A percentile compares a stretch with the other conserved stretches of the same genome.
phyloP scores from a whole-genome alignment of 2,797 vertebrate species.

The Neosilurus mollespiculum region DNA sequence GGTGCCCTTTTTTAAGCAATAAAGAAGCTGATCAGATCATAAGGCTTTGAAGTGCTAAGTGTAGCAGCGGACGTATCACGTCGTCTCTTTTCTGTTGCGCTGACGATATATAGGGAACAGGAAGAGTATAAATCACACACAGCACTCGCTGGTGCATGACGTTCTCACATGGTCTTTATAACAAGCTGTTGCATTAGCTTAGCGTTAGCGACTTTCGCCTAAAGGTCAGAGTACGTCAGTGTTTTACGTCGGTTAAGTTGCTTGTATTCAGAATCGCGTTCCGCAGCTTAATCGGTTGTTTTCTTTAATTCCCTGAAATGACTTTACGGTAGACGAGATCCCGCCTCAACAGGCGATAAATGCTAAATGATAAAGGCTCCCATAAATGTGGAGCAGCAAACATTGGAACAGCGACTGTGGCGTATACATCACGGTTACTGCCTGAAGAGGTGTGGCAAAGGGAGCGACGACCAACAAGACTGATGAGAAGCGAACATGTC shows the following conservation, averaged over 20 bases:
- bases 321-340: no score
- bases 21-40: neutral
- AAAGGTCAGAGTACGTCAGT: neutral
- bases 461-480: no score
- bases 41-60: neutral
- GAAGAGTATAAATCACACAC: neutral
- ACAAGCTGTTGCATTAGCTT: neutral
- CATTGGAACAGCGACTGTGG: no score
- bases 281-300: no score
- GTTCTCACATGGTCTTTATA: neutral
- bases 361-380: no score
- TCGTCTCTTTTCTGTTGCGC: neutral
- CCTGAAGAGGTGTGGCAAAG: no score
- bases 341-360: no score
- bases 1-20: neutral
- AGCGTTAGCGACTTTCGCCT: neutral
- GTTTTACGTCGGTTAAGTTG: neutral
- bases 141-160: neutral
- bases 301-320: no score
- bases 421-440: no score
- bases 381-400: no score
- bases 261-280: neutral
- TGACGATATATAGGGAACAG: neutral
- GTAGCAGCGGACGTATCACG: no score
- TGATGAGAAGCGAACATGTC: no score